Percentiles rank a stretch among this genome's conserved stretches.
Evolutionary conservation across 2,113 vertebrate genomes (phyloP).

Genomic region (Argyrosomus japonicus): DNA sequence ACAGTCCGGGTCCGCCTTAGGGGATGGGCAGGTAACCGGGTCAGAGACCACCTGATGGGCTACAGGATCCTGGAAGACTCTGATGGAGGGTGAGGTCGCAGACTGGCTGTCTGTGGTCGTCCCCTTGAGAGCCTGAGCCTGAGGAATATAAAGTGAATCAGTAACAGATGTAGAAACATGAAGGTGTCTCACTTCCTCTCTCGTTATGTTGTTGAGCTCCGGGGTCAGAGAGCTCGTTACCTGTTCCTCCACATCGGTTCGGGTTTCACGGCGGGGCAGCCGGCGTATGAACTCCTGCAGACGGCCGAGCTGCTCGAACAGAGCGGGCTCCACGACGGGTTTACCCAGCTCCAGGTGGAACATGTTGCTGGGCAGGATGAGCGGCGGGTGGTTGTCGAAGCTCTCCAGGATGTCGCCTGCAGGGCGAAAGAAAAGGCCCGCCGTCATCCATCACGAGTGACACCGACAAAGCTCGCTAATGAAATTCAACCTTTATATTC

Average conservation of each 20-base stretch:
- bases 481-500: conserved; percentile 33
- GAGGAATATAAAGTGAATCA: conserved; percentile 40
- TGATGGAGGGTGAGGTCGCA: conserved; percentile 20
- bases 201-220: not conserved
- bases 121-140: conserved; percentile 29
- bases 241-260: conserved; percentile 46
- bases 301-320: conserved; percentile 70
- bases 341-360: conserved; percentile 84
- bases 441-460: conserved; percentile 9
- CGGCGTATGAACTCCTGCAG: conserved; percentile 74
- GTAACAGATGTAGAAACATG: conserved; percentile 35
- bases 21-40: conserved; percentile 12
- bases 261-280: conserved; percentile 46
- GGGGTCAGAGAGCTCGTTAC: conserved; percentile 50
- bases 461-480: not conserved
- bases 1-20: conserved; percentile 14
- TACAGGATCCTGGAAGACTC: conserved; percentile 21
- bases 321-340: conserved; percentile 69
- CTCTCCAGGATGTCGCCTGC: conserved; percentile 85
- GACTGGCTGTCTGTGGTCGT: conserved; percentile 52
- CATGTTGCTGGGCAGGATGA: conserved; percentile 81
- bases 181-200: conserved; percentile 34
- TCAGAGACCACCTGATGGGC: conserved; percentile 24
- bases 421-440: not conserved
- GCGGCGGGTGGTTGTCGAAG: conserved; percentile 86